phyloP scores from a whole-genome alignment of 2,888 invertebrate species.

The Rhyacophila evoluta region DNA sequence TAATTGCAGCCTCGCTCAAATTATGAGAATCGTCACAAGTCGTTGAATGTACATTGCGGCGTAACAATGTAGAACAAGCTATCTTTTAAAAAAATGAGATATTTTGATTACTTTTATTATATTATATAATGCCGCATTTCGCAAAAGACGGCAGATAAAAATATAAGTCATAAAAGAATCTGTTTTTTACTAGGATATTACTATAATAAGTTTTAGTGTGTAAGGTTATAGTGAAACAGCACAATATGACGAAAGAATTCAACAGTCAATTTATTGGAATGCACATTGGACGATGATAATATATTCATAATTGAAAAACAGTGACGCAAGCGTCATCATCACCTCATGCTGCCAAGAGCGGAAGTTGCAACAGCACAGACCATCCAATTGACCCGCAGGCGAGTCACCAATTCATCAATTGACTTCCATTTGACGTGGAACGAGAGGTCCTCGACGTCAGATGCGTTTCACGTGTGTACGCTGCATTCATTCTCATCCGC shows the following conservation, averaged over 20 bases:
- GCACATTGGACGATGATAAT: neutral
- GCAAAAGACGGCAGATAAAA: too few species aligned
- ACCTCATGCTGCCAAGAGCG: conserved; percentile 42
- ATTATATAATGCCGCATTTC: too few species aligned
- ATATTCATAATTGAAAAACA: neutral
- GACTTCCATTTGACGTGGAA: conserved; percentile 51
- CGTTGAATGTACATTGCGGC: too few species aligned
- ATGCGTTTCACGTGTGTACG: conserved; percentile 15
- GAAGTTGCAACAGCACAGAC: conserved; percentile 46
- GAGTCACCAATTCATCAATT: conserved; percentile 40
- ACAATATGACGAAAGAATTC: neutral
- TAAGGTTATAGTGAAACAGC: too few species aligned
- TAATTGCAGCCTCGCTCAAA: too few species aligned
- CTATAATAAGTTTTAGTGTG: too few species aligned
- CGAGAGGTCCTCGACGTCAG: conserved; percentile 9
- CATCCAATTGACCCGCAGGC: conserved; percentile 49
- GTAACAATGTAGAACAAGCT: too few species aligned
- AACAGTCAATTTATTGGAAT: neutral
- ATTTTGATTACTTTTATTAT: too few species aligned
- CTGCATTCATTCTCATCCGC: neutral
- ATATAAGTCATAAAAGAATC: too few species aligned
- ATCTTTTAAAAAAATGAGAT: too few species aligned
- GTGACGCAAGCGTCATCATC: conserved; percentile 27
- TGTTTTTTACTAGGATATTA: too few species aligned
- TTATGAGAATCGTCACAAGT: too few species aligned